Base-by-base conservation (phyloP, 2,797 vertebrate genomes). In the Brotogeris chrysoptera region DNA sequence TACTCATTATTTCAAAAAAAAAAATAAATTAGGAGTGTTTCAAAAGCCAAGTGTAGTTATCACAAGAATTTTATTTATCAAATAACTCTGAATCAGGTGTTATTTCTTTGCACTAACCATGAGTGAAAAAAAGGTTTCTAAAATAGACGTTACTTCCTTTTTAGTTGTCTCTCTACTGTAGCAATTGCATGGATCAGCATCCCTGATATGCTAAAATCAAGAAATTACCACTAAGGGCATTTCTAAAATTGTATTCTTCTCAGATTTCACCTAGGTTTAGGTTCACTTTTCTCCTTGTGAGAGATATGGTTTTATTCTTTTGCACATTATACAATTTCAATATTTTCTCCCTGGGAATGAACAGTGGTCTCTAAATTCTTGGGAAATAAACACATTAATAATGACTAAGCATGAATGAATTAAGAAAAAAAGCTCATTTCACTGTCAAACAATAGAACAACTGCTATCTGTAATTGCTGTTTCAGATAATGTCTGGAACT, bases 331-430 rank as follows among this genome's bases (percentile, higher is more conserved):
- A 25, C 19, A 9, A 63, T 60, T 83, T 78, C 10, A 80, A 25
- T 11, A 1, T 44, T 69, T 73, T 81, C 8, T 80, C 30, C 3
- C 44, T 44, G 17, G 10, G 9, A 72, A 77, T 34, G 5, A 87
- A 60, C 16, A 57, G 4, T 32, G 8, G 3, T 53, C 4, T 76
- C 27, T 59, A 94, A 88, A 72, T 78, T 59, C 27, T 34, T 71
- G 19, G 16, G 38, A 78, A 93, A 76, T 69, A 81, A 86, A 74
- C 23, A 65, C 19, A 79, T 90, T 92, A 61, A 53, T 74, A 86
- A 76, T 25, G 5, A 86, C 65, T 80, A 39, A 81, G 5, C 24
- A 46, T 57, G 34, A 89, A 79, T 38, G 27, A 79, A 49, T 68
- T 68, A 86, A 36, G 44, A 68, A 92, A 94, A 50, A 49, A 55